Base-by-base conservation (phyloP, 2,113 vertebrate genomes). In the Myrmecophaga tridactyla region DNA sequence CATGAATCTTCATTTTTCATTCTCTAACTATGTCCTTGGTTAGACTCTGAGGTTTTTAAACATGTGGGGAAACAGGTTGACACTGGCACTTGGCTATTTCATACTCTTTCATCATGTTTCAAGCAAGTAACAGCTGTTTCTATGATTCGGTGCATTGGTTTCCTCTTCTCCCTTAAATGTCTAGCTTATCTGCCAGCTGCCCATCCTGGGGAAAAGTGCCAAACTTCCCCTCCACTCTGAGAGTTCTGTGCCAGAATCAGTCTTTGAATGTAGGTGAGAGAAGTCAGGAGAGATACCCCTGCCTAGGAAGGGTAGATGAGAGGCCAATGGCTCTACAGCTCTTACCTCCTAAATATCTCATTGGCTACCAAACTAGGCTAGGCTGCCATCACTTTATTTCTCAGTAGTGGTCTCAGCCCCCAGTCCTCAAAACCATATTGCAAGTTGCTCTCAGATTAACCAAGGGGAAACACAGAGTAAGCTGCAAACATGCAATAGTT, bases 91-190 rank as follows among this genome's bases (percentile, higher is more conserved):
- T n/a, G 34, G 39, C 9, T 31, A 10, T 6, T 86, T 4, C 15
- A 11, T 78, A 18, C 20, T 69, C 77, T 86, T 69, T 76, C 36
- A 62, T 86, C 29, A 51, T 27, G 39, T 82, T 95, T 46, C 1
- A 29, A 85, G 83, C 48, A 48, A 76, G 41, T 36, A 70, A 56
- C 56, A 86, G 73, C 48, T 92, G 85, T 89, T 58, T 75, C 69
- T 14, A 14, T 18, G 67, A 58, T 31, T 87, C 1, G 0, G 11
- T 72, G 21, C 2, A 0, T 10, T 92, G 34, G 69, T 77, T 94
- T 87, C 27, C 21, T 86, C 10, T 81, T 90, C 67, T 86, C 36
- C 69, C 65, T 94, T 90, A 86, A 92, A 53, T 14, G 11, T 83
- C 51, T 10, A 17, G 81, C 31, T 89, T 31, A 58, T 85, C 75